phyloP scores from a whole-genome alignment of 2,113 vertebrate genomes.

The Otis tarda region DNA sequence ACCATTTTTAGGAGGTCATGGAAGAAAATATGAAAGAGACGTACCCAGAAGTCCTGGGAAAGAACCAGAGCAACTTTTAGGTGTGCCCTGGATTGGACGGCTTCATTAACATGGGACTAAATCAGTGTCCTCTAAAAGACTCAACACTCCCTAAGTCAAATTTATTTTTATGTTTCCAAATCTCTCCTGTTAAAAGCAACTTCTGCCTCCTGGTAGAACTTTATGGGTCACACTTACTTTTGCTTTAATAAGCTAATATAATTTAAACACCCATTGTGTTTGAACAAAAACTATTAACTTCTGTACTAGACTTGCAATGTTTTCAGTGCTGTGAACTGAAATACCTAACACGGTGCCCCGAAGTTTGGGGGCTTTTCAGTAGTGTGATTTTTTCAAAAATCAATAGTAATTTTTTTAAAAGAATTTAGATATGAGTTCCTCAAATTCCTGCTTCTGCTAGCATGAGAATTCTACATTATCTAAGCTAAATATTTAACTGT shows the following conservation, averaged over 20 bases:
- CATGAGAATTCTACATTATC: neutral
- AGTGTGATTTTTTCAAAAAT: neutral
- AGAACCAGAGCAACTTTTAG: neutral
- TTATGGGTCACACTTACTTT: neutral
- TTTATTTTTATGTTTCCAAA: neutral
- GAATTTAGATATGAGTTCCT: neutral
- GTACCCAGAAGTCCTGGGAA: neutral
- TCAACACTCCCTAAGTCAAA: neutral
- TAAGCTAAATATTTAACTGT: conserved; percentile 23
- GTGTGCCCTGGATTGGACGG: neutral
- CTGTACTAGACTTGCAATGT: neutral
- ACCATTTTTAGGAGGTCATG: conserved; percentile 1
- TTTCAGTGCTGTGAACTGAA: neutral
- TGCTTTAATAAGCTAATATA: neutral
- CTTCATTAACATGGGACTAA: neutral
- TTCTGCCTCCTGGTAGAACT: conserved; percentile 11
- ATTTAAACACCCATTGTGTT: neutral
- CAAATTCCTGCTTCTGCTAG: neutral
- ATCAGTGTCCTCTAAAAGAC: neutral
- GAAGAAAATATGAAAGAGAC: conserved; percentile 19
- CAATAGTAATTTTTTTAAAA: neutral
- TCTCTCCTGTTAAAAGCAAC: neutral
- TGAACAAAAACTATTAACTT: neutral
- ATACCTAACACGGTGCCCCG: neutral
- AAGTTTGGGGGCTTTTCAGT: neutral